Evolutionary conservation across 2,797 vertebrate species (phyloP).

Genomic region (Hydrocynus forskahlii): DNA sequence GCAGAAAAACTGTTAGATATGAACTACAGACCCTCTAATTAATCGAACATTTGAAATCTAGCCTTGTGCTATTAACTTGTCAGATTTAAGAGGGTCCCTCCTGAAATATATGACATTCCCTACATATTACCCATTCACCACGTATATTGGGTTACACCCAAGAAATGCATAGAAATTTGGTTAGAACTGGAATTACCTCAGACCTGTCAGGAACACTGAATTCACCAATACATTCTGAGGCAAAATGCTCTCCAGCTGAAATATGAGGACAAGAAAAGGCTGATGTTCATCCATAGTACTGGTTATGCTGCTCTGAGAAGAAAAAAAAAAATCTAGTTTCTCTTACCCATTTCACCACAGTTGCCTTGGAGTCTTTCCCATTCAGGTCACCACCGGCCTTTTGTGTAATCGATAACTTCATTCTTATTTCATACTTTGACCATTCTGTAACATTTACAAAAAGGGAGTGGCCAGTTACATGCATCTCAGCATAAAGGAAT

Average conservation of each 20-base stretch:
- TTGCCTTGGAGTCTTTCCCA: constrained; percentile 46
- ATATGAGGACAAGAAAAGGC: constrained; percentile 10
- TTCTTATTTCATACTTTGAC: constrained; percentile 69
- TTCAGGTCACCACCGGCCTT: not conserved
- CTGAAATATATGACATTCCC: too few species aligned
- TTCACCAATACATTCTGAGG: constrained; percentile 57
- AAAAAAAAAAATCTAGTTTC: not conserved
- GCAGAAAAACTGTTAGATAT: constrained; percentile 12
- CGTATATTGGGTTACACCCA: too few species aligned
- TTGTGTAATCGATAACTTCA: constrained; percentile 50
- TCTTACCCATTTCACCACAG: constrained; percentile 74
- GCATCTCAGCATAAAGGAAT: not conserved
- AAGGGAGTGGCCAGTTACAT: not conserved
- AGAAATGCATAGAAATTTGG: not conserved
- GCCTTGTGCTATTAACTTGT: too few species aligned
- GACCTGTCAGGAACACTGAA: constrained; percentile 56
- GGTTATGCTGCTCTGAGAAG: not conserved
- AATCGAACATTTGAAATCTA: too few species aligned
- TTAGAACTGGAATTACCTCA: constrained; percentile 62
- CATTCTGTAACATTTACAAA: constrained; percentile 66
- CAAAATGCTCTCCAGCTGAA: constrained; percentile 70
- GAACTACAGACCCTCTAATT: too few species aligned
- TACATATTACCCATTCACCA: not conserved
- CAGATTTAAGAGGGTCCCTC: too few species aligned
- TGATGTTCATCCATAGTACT: not conserved